Evolutionary conservation across 2,797 vertebrate genomes (phyloP).

Genomic region (Kryptolebias ocellatus): DNA sequence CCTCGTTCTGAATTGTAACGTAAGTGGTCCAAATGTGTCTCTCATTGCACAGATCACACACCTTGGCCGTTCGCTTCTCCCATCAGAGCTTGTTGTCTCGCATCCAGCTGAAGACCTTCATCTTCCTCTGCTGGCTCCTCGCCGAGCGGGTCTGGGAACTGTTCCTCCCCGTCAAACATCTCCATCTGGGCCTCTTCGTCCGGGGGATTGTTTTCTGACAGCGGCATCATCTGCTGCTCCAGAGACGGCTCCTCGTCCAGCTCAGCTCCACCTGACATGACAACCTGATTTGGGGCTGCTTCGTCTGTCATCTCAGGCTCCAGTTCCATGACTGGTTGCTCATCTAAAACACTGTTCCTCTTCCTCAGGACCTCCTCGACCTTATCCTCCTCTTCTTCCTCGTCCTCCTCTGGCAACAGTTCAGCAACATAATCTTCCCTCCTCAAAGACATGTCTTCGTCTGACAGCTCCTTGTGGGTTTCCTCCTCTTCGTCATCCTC

Average conservation of each 20-base stretch:
- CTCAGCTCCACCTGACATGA: background rate
- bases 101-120: background rate
- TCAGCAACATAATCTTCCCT: background rate
- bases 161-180: background rate
- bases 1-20: background rate
- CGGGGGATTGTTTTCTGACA: conserved; percentile 27
- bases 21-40: background rate
- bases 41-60: background rate
- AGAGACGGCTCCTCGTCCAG: conserved; percentile 33
- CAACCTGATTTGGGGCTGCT: background rate
- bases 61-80: background rate
- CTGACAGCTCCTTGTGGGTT: background rate
- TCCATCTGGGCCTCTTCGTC: conserved; percentile 16
- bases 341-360: background rate
- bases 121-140: conserved; percentile 15
- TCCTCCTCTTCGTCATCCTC: conserved; percentile 4
- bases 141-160: too few species aligned
- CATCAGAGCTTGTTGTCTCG: background rate
- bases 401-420: conserved; percentile 10
- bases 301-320: conserved; percentile 24
- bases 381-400: conserved; percentile 8
- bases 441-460: conserved; percentile 29
- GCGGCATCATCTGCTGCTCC: background rate
- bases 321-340: conserved; percentile 27
- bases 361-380: background rate